Percentiles rank a stretch among this genome's conserved stretches.
These are phyloP conservation scores for Polydrusus tereticollis DNA, from an alignment of 2,888 invertebrate genomes.

Conservation along the genomic window DNA sequence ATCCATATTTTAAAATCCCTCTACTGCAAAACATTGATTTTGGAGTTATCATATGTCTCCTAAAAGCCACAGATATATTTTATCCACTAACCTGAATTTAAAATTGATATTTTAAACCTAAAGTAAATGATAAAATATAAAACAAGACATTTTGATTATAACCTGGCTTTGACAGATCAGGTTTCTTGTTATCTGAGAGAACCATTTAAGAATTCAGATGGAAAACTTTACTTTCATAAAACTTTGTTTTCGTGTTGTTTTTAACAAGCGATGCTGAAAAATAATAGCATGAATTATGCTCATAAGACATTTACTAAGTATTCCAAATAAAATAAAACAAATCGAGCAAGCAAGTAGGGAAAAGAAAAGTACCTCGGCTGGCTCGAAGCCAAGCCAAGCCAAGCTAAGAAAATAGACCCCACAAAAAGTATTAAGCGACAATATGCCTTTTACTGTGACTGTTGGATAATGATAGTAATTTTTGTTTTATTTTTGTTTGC, in stretches of 20 bases:
- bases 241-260: conserved; percentile 3
- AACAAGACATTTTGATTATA: no score
- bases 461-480: neutral
- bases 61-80: no score
- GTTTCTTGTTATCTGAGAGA: neutral
- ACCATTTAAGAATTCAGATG: neutral
- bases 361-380: neutral
- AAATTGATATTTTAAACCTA: no score
- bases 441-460: conserved; percentile 6
- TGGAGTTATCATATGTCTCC: no score
- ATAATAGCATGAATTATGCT: neutral
- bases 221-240: neutral
- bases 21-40: no score
- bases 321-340: conserved; percentile 6
- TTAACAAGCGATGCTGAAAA: neutral
- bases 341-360: neutral
- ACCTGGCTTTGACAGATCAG: neutral
- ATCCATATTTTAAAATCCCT: no score
- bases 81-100: no score
- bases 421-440: conserved; percentile 3
- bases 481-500: neutral
- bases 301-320: conserved; percentile 7
- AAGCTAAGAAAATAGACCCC: neutral
- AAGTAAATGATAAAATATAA: no score
- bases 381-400: neutral